Evolutionary conservation across 2,888 invertebrate species (phyloP).

Genomic region (Leucophenga maculata): DNA sequence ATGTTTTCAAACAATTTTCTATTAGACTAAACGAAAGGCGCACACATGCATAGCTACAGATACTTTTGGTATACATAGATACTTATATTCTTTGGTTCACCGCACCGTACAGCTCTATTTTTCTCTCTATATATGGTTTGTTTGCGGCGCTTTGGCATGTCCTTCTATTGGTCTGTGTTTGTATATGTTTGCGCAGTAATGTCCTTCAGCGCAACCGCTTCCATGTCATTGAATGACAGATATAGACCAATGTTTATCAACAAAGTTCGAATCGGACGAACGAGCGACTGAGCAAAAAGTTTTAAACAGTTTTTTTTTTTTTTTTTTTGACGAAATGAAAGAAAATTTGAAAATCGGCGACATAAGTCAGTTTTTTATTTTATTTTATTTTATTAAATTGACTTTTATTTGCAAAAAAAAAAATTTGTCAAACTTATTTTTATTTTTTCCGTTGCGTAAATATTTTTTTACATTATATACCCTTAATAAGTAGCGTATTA

Average conservation of each 20-base stretch:
- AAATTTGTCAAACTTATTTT: conserved; percentile 50
- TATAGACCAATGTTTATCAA: conserved; percentile 61
- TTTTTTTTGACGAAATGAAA: background rate
- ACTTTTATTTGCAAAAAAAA: conserved; percentile 59
- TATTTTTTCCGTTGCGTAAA: conserved; percentile 43
- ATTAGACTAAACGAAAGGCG: conserved; percentile 42
- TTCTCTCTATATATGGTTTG: background rate
- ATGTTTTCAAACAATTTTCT: conserved; percentile 63
- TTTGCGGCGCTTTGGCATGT: background rate
- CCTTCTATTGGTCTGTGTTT: background rate
- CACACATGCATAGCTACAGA: conserved; percentile 9
- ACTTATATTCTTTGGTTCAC: conserved; percentile 1
- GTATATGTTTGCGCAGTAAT: background rate
- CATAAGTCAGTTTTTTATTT: conserved; percentile 39
- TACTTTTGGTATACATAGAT: background rate
- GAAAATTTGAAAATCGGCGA: conserved; percentile 40
- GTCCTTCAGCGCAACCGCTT: conserved; percentile 5
- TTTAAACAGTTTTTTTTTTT: background rate
- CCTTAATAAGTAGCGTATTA: too few species aligned
- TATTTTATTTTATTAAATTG: conserved; percentile 50
- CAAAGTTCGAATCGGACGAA: conserved; percentile 54
- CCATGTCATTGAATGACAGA: conserved; percentile 19
- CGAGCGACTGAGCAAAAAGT: conserved; percentile 1
- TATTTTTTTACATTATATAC: background rate
- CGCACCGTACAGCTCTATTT: conserved; percentile 1